phyloP scores from a whole-genome alignment of 2,113 vertebrate genomes.

The Rhinopomastus cyanomelas region DNA sequence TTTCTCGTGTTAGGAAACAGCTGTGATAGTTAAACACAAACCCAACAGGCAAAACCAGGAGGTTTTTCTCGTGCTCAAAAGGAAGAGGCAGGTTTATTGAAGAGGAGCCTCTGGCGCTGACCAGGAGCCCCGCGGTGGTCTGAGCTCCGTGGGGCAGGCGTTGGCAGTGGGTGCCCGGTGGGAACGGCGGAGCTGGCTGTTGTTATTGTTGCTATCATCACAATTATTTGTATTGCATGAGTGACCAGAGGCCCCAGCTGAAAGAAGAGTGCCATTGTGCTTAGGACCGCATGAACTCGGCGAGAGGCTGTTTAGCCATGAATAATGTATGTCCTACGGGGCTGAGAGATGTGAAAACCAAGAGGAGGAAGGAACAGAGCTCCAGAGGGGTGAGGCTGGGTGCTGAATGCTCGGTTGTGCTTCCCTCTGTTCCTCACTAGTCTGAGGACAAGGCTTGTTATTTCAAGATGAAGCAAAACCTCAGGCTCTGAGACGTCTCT shows the following conservation, averaged over 20 bases:
- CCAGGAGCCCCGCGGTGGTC: not conserved
- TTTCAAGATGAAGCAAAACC: not conserved
- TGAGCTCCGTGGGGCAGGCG: not conserved
- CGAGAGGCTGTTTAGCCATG: slow-evolving; percentile 31
- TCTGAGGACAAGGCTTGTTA: not conserved
- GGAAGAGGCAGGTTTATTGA: not conserved
- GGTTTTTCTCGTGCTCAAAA: not conserved
- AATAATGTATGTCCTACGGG: slow-evolving; percentile 45
- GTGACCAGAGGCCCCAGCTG: slow-evolving; percentile 13
- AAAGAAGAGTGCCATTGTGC: slow-evolving; percentile 46
- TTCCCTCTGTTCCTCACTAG: not conserved
- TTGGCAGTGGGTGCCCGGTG: not conserved
- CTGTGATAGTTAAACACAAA: slow-evolving; percentile 22
- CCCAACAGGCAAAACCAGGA: not conserved
- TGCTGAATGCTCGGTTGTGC: not conserved
- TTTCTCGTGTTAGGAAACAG: slow-evolving; percentile 54
- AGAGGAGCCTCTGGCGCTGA: not conserved
- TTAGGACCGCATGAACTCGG: slow-evolving; percentile 16
- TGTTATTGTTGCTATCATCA: slow-evolving; percentile 37
- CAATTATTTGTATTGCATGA: slow-evolving; percentile 58
- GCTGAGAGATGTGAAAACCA: slow-evolving; percentile 28
- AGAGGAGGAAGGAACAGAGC: not conserved
- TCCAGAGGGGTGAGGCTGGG: not conserved
- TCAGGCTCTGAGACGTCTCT: not conserved
- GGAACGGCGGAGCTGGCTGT: slow-evolving; percentile 14